Evolutionary conservation across 2,888 invertebrate species (phyloP).

Genomic region (Philereme transversata): DNA sequence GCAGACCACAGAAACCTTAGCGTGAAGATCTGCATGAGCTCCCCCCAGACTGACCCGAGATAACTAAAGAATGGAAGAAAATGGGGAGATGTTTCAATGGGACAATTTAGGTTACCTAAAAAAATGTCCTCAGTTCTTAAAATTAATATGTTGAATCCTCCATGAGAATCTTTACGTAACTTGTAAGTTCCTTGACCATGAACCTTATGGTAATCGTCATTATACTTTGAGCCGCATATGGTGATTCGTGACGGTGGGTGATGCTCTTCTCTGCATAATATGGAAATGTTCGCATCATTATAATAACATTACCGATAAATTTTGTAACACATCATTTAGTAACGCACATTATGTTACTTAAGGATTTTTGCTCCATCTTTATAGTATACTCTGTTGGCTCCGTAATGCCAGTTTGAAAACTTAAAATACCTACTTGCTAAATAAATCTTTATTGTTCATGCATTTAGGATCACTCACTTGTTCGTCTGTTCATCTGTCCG

Average conservation of each 20-base stretch:
- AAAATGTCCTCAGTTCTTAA: too few relatives aligned
- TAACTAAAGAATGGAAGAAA: too few relatives aligned
- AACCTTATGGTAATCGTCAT: slow-evolving; percentile 29
- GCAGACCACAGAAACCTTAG: too few relatives aligned
- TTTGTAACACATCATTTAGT: slow-evolving; percentile 51
- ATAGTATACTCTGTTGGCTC: not conserved
- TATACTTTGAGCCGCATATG: slow-evolving; percentile 32
- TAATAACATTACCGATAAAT: slow-evolving; percentile 63
- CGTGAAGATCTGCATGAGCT: too few relatives aligned
- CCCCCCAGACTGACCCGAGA: too few relatives aligned
- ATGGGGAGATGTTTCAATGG: too few relatives aligned
- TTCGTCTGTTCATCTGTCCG: too few relatives aligned
- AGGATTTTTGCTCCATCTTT: slow-evolving; percentile 12
- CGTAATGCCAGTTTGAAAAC: not conserved
- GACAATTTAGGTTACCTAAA: too few relatives aligned
- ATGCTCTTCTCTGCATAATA: slow-evolving; percentile 29
- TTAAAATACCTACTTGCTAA: not conserved
- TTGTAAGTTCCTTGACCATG: slow-evolving; percentile 17
- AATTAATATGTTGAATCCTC: too few relatives aligned
- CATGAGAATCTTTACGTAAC: not conserved
- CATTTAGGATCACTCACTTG: too few relatives aligned
- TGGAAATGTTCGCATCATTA: slow-evolving; percentile 50
- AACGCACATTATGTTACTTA: slow-evolving; percentile 18
- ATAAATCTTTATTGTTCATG: not conserved
- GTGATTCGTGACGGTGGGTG: slow-evolving; percentile 32